phyloP scores from a whole-genome alignment of 2,797 vertebrate genomes.

The Danio tinwini region DNA sequence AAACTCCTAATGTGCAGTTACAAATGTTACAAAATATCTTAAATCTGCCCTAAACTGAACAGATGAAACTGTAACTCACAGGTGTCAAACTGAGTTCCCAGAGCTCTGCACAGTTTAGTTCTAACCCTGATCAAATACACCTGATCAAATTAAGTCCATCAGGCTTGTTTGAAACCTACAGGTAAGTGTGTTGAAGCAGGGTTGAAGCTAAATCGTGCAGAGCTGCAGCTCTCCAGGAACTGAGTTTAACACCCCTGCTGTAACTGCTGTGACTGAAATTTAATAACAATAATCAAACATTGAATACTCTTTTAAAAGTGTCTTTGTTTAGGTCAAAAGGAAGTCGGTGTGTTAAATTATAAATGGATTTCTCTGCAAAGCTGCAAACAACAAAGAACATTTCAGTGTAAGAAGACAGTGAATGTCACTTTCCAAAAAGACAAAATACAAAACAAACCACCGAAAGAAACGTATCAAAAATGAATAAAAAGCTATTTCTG shows the following conservation, averaged over 20 bases:
- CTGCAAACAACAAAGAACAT: constrained; percentile 20
- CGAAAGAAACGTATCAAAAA: constrained; percentile 15
- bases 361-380: constrained; percentile 10
- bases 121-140: no score
- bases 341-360: constrained; percentile 34
- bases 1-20: background rate
- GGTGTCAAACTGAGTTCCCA: no score
- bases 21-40: background rate
- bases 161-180: no score
- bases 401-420: constrained; percentile 31
- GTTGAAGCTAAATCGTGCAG: no score
- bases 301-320: constrained; percentile 64
- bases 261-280: constrained; percentile 28
- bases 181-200: no score
- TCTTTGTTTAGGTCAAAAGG: constrained; percentile 40
- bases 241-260: no score
- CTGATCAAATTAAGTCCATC: no score
- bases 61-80: background rate
- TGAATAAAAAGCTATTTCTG: constrained; percentile 25
- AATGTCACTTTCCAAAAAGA: no score
- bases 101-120: no score
- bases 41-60: constrained; percentile 10
- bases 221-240: no score
- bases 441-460: constrained; percentile 3
- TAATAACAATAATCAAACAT: constrained; percentile 63